Conservation (phyloP, 2,113 vertebrate species). For the Dicentrarchus labrax region DNA sequence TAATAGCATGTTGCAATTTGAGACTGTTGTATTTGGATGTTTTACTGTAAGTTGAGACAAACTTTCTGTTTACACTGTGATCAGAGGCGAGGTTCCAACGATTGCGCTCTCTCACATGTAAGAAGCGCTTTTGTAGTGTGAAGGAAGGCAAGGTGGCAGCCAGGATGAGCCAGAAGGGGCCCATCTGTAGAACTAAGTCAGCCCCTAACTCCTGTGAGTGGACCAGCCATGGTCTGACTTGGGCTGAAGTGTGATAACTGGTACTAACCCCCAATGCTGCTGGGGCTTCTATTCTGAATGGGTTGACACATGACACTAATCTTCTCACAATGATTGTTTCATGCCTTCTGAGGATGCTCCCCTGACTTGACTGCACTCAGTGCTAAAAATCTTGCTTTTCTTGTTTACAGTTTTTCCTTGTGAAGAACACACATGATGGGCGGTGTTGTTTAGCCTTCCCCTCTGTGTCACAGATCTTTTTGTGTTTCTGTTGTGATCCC, state of each 20-base stretch:
- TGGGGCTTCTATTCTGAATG: slow-evolving; percentile 49
- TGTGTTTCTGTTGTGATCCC: slow-evolving; percentile 37
- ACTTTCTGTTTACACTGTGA: slow-evolving; percentile 67
- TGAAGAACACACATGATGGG: slow-evolving; percentile 28
- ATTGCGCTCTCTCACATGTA: slow-evolving; percentile 41
- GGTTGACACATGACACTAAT: slow-evolving; percentile 62
- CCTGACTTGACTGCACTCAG: slow-evolving; percentile 17
- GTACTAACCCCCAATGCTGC: slow-evolving; percentile 72
- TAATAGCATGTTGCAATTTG: slow-evolving; percentile 15
- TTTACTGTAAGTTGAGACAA: slow-evolving; percentile 32
- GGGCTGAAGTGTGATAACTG: slow-evolving; percentile 60
- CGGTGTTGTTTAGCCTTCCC: slow-evolving; percentile 12
- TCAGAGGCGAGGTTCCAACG: slow-evolving; percentile 44
- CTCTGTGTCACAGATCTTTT: slow-evolving; percentile 23
- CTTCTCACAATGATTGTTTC: slow-evolving; percentile 28
- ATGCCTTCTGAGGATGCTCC: slow-evolving; percentile 51
- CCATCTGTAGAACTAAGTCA: slow-evolving; percentile 65
- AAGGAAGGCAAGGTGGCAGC: slow-evolving; percentile 13
- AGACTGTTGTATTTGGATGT: slow-evolving; percentile 17
- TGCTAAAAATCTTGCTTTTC: slow-evolving; percentile 50
- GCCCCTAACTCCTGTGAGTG: slow-evolving; percentile 78
- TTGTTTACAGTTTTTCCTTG: slow-evolving; percentile 59
- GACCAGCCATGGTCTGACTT: slow-evolving; percentile 59
- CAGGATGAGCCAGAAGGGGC: slow-evolving; percentile 35
- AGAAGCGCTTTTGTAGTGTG: slow-evolving; percentile 41